These are phyloP conservation scores for Vireo altiloquus DNA, from an alignment of 2,113 vertebrate genomes.

Conservation along the genomic window DNA sequence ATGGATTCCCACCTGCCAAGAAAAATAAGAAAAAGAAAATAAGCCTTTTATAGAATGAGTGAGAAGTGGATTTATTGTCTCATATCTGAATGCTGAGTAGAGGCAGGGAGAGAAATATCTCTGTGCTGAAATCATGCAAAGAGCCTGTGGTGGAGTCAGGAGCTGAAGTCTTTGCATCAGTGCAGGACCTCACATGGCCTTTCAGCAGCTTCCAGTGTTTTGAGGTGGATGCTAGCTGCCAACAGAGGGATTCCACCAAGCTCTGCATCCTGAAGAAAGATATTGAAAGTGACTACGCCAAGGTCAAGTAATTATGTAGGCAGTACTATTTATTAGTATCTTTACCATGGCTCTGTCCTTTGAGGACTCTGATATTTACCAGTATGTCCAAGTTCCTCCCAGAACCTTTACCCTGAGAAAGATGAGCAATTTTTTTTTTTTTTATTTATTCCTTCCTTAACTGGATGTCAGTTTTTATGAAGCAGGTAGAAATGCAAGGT, in stretches of 20 bases:
- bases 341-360: neutral
- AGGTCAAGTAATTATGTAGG: neutral
- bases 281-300: neutral
- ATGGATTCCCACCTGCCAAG: neutral
- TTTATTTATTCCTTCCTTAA: neutral
- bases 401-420: neutral
- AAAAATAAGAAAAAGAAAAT: neutral
- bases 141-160: neutral
- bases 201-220: neutral
- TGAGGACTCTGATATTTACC: neutral
- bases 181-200: neutral
- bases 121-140: neutral
- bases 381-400: neutral
- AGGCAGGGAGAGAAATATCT: neutral
- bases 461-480: neutral
- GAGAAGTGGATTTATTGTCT: neutral
- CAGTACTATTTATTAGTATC: neutral
- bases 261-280: neutral
- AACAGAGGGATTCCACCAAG: neutral
- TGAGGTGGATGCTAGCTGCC: neutral
- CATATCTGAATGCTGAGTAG: accelerated
- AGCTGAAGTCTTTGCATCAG: neutral
- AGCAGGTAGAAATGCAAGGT: neutral
- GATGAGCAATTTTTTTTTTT: neutral
- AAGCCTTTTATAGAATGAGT: neutral